A percentile compares a stretch with the other conserved stretches of the same genome.
Evolutionary conservation across 2,888 invertebrate genomes (phyloP).

Genomic region (Agriopis aurantiaria): DNA sequence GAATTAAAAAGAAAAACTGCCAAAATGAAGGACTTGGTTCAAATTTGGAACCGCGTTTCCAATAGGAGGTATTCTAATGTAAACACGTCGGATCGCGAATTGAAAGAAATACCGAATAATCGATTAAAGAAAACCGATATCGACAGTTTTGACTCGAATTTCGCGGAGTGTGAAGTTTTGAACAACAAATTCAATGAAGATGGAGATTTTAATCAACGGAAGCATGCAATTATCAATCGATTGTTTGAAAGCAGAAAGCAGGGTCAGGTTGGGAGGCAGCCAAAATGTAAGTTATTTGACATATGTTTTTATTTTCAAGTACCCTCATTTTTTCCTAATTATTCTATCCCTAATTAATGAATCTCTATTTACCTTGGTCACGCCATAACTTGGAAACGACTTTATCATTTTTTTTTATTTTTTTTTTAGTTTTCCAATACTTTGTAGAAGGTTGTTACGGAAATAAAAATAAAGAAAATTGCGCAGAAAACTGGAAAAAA

Average conservation of each 20-base stretch:
- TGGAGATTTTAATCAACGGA: constrained; percentile 68
- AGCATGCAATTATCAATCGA: constrained; percentile 75
- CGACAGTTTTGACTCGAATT: constrained; percentile 68
- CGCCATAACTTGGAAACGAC: too few species aligned
- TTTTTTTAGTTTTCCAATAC: too few species aligned
- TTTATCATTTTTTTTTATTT: too few species aligned
- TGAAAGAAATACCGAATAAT: constrained; percentile 69
- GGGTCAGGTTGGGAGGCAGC: constrained; percentile 70
- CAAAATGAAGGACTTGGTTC: constrained; percentile 88
- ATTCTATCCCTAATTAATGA: too few species aligned
- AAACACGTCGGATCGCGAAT: constrained; percentile 70
- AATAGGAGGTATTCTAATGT: constrained; percentile 86
- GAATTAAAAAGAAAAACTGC: constrained; percentile 12
- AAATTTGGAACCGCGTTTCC: constrained; percentile 85
- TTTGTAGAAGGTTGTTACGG: too few species aligned
- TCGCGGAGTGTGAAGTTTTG: constrained; percentile 73
- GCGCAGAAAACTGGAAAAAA: too few species aligned
- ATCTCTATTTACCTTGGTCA: too few species aligned
- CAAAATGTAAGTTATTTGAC: constrained; percentile 72
- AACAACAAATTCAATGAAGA: constrained; percentile 71
- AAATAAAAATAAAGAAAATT: too few species aligned
- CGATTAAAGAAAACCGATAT: constrained; percentile 66
- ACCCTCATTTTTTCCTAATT: not conserved
- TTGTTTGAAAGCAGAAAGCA: constrained; percentile 70
- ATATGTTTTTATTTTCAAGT: not conserved